Conservation (phyloP, 2,888 invertebrate species). For the Phyllotreta cruciferae region DNA sequence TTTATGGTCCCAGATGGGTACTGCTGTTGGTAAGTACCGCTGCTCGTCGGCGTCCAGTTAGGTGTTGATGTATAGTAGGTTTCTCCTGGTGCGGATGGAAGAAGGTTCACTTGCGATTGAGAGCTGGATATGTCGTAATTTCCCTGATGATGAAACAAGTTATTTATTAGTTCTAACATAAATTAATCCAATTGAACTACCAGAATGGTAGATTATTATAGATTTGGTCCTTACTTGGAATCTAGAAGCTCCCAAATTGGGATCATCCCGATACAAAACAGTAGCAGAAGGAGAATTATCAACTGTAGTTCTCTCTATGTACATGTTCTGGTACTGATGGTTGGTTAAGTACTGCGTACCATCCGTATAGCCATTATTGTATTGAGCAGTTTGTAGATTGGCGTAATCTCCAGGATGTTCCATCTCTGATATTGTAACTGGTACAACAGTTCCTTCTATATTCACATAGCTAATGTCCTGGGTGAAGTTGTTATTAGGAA, state of each 20-base stretch:
- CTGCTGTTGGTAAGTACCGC: slow-evolving; percentile 30
- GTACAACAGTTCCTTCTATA: slow-evolving; percentile 39
- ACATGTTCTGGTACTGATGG: slow-evolving; percentile 50
- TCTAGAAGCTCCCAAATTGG: slow-evolving; percentile 70
- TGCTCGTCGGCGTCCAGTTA: slow-evolving; percentile 32
- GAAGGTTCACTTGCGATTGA: slow-evolving; percentile 68
- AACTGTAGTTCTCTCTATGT: slow-evolving; percentile 45
- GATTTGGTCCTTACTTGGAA: slow-evolving; percentile 46
- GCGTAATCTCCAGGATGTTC: slow-evolving; percentile 65
- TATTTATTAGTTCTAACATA: no score
- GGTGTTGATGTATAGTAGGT: slow-evolving; percentile 45
- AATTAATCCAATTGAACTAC: no score
- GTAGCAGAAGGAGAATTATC: slow-evolving; percentile 65
- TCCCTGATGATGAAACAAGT: slow-evolving; percentile 37
- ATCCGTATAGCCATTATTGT: slow-evolving; percentile 49
- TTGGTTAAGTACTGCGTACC: slow-evolving; percentile 50
- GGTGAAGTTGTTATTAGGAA: slow-evolving; percentile 24
- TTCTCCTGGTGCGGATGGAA: slow-evolving; percentile 59
- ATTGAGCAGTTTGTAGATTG: slow-evolving; percentile 69
- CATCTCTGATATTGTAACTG: slow-evolving; percentile 33
- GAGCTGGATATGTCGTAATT: slow-evolving; percentile 40
- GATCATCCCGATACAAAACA: slow-evolving; percentile 68
- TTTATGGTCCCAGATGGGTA: slow-evolving; percentile 26
- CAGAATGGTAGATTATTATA: slow-evolving; percentile 4
- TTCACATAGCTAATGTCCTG: slow-evolving; percentile 40